These are phyloP conservation scores for Exocentrus adspersus DNA, from an alignment of 2,888 invertebrate genomes.

Conservation along the genomic window DNA sequence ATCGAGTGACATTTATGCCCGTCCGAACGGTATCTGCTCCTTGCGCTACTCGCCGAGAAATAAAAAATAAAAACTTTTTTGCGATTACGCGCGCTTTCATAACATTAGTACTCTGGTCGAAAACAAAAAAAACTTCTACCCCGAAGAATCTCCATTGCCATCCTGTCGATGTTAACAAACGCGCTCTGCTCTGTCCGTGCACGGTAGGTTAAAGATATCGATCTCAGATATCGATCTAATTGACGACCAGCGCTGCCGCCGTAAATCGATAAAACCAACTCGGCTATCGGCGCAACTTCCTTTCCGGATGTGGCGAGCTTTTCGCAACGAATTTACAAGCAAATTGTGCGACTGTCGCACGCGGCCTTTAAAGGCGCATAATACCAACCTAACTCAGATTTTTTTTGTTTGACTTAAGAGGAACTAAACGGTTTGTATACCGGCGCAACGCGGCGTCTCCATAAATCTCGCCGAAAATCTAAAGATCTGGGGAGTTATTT, in stretches of 20 bases:
- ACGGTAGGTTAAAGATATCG: constrained; percentile 54
- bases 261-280: constrained; percentile 44
- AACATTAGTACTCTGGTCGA: too few species aligned
- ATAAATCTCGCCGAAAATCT: too few species aligned
- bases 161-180: constrained; percentile 50
- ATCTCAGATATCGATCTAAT: constrained; percentile 60
- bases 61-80: too few species aligned
- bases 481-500: too few species aligned
- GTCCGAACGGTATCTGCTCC: constrained; percentile 6
- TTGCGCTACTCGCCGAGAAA: not conserved
- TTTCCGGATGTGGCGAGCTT: not conserved
- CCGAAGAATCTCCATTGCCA: constrained; percentile 31
- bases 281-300: constrained; percentile 3
- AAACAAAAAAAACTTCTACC: too few species aligned
- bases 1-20: constrained; percentile 26
- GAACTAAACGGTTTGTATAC: too few species aligned
- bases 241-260: constrained; percentile 50
- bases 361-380: not conserved
- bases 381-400: not conserved
- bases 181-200: constrained; percentile 42
- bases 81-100: too few species aligned
- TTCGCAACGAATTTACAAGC: not conserved
- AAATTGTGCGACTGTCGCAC: not conserved
- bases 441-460: too few species aligned
- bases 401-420: too few species aligned